Evolutionary conservation across 1,140 invertebrate genomes (phyloP), one percentile per base, ranked within the genome.

Genomic region (Brachionus plicatilis): DNA sequence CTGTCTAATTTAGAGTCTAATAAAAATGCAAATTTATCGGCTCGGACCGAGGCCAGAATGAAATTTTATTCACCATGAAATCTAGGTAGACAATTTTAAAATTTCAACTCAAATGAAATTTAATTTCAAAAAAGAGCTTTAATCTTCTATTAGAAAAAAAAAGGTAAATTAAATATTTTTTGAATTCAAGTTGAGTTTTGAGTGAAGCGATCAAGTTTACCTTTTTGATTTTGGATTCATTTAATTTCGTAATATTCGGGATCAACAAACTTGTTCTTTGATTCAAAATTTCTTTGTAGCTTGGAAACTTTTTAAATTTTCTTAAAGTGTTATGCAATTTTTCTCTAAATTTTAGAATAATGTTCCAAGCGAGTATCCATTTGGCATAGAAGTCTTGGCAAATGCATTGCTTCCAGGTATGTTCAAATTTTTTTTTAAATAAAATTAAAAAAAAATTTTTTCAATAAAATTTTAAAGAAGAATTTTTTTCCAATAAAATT

Each of bases 191-290:
- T 29, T 24, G 27, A 65, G 6, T 27, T 27, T 12, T 66, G 27
- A 33, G 66, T 33, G 66, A 70, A 33, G 41, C 33, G 68, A 72
- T 72, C 68, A 72, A 72, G 37, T 72, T 72, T 72, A 72, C 68
- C 68, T 72, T 72, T 72, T 72, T 72, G 68, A 72, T 72, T 72
- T 72, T 41, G 17, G 68, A 43, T 72, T 72, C 68, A 72, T 72
- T 72, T 33, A 75, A 75, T 75, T 75, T 43, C 33, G 33, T 45
- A 75, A 75, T 76, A 50, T 53, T 50, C 20, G 72, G 43, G 43
- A 37, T 50, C 20, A 76, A 76, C n/a, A 72, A 72, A 72, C 17
- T 20, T 43, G 33, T 41, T 20, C 37, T 72, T 72, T 72, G 33
- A 41, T 72, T 41, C 53, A 24, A 20, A 60, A 60, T 60, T 60